Conservation (phyloP, 2,113 vertebrate species). For the Mirza zaza region DNA sequence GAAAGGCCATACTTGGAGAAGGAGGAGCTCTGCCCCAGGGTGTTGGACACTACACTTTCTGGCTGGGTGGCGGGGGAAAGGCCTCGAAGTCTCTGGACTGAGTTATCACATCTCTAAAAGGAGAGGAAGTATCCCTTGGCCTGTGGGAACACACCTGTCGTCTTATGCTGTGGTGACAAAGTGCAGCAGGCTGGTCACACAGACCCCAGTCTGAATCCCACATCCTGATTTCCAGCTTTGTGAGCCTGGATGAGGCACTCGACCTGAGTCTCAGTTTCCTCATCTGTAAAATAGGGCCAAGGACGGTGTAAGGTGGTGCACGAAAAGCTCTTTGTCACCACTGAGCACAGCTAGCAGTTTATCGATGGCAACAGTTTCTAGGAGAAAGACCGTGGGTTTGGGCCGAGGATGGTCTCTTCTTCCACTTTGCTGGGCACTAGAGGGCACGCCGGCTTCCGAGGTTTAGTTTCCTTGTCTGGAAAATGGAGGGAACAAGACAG, state of each 20-base stretch:
- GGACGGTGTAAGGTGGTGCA: not conserved
- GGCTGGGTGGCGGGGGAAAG: not conserved
- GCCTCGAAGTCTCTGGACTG: not conserved
- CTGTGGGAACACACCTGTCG: not conserved
- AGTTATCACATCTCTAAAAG: not conserved
- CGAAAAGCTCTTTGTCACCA: not conserved
- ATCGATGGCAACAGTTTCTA: not conserved
- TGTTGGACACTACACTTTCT: not conserved
- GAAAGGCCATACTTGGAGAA: not conserved
- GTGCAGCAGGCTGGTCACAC: not conserved
- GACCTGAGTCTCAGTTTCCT: not conserved
- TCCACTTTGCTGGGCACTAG: not conserved
- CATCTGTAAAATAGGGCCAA: not conserved
- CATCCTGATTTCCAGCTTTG: not conserved
- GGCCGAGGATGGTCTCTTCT: not conserved
- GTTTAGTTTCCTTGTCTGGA: not conserved
- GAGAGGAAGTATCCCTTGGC: not conserved
- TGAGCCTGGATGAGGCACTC: not conserved
- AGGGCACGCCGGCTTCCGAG: not conserved
- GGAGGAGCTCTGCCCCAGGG: not conserved
- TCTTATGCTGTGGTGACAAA: not conserved
- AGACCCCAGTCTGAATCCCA: not conserved
- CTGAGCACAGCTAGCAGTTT: not conserved
- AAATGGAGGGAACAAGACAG: not conserved
- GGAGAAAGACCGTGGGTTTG: not conserved